A percentile compares a stretch with the other conserved stretches of the same genome.
These are phyloP conservation scores for Perognathus longimembris DNA, from an alignment of 2,113 vertebrate species.

Conservation along the genomic window DNA sequence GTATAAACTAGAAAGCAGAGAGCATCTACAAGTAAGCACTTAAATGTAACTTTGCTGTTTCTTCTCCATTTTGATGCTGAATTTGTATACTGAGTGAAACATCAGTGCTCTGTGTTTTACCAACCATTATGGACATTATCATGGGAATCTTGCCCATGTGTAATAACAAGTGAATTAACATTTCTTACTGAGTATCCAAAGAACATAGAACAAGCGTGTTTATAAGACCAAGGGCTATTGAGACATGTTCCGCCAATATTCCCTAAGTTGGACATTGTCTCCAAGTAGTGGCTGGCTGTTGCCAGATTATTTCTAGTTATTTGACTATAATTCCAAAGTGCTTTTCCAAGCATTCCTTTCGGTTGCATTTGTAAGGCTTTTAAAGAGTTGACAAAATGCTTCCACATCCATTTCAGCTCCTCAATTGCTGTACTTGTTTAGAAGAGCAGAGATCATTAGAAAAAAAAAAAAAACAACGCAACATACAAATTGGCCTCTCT, in stretches of 20 bases:
- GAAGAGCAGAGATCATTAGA: neutral
- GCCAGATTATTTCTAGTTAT: neutral
- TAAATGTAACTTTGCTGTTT: neutral
- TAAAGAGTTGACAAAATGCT: neutral
- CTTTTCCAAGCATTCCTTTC: constrained; percentile 1
- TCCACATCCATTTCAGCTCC: neutral
- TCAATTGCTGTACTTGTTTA: neutral
- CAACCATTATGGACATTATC: neutral
- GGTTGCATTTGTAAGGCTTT: constrained; percentile 50
- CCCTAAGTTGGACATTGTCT: constrained; percentile 3
- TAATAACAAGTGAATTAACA: neutral
- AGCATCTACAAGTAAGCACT: neutral
- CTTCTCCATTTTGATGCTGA: neutral
- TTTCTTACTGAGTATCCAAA: neutral
- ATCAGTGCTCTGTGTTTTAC: neutral
- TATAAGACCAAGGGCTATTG: neutral
- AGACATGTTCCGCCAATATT: neutral
- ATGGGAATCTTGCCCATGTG: neutral
- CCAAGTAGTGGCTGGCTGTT: neutral
- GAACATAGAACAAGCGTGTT: neutral
- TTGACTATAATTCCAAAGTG: constrained; percentile 29
- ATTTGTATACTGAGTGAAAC: neutral
- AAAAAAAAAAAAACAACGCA: neutral
- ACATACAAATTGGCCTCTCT: neutral
- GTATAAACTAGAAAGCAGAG: neutral